Evolutionary conservation across 1,140 invertebrate genomes (phyloP), one percentile per base, ranked within the genome.

Genomic region (Physella acuta): DNA sequence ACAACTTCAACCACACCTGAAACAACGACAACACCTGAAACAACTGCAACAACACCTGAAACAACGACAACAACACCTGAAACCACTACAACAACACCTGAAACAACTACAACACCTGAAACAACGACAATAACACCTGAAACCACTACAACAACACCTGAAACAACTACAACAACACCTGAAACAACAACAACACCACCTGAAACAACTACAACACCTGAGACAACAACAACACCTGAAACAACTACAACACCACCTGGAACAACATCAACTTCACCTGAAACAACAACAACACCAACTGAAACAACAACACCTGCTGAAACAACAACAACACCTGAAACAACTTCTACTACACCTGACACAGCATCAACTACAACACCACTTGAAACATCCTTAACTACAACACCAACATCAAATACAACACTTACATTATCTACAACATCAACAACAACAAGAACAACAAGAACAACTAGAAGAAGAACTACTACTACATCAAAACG

Each of bases 261-360:
- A 49, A 49, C 44, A 49, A 49, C 44, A 49, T 14, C 44, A 49
- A 49, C 44, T 14, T 14, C 44, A 49, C 11, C 44, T 14, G n/a
- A 11, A 49, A 49, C 44, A 49, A 49, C 44, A 49, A 49, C 44
- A 49, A 49, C 44, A 49, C 11, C 44, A 49, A 49, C 44, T 14
- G n/a, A n/a, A 49, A 49, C 44, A 49, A 49, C 44, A 49, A 49
- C 44, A 14, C 44, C 44, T 14, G n/a, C 44, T 14, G n/a, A n/a
- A 49, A 49, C 44, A 49, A 49, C 44, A 49, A 49, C 11, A 49
- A 49, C 44, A n/a, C n/a, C n/a, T n/a, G n/a, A n/a, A n/a, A n/a
- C n/a, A n/a, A n/a, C n/a, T n/a, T n/a, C n/a, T n/a, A n/a, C n/a
- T n/a, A n/a, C n/a, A n/a, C n/a, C n/a, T n/a, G n/a, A n/a, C n/a